Base-by-base conservation (phyloP, 2,797 vertebrate genomes). In the Acanthurus leucopareius region DNA sequence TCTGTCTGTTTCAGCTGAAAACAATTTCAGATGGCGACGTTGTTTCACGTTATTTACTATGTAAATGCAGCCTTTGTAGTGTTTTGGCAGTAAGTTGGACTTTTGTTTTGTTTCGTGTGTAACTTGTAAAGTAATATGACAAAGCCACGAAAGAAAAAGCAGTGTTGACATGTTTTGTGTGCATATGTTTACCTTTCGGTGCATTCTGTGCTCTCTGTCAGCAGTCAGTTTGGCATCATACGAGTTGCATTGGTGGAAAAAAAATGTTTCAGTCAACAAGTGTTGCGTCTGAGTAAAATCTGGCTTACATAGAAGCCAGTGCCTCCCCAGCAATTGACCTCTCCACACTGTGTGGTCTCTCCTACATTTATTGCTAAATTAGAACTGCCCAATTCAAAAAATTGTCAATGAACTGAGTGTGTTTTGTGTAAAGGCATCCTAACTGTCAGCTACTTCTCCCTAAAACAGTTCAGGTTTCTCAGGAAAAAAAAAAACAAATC, bases 301-400 rank as follows among this genome's bases (percentile, higher is more conserved):
- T 79, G 44, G 54, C 73, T 45, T 62, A 57, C 14, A 51, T 19
- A 73, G 48, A 16, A 78, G 67, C 49, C 62, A 75, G 42, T 53
- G 11, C 60, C 60, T 69, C 19, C 58, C 7, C 28, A 32, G 38
- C 44, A 59, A 59, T 38, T 75, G 49, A 80, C 59, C 66, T 74
- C 42, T 63, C n/a, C 20, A 42, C 56, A 67, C 44, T 5, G 17
- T 65, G 57, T 71, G 38, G 44, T 76, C 57, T 66, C 48, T 61
- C 63, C 32, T 59, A 48, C 35, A 52, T 64, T 61, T 83, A 40
- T 28, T 64, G 19, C 38, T 5, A 13, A 58, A 48, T 54, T 17
- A 62, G 60, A 47, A 7, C 10, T 17, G 15, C 38, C 52, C 22
- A 75, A n/a, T 75, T 53, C 28, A 44, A 54, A n/a, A 17, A 45